phyloP scores from a whole-genome alignment of 37 sponge, comb jelly and placozoan genomes.

The Aplysina aerophoba region DNA sequence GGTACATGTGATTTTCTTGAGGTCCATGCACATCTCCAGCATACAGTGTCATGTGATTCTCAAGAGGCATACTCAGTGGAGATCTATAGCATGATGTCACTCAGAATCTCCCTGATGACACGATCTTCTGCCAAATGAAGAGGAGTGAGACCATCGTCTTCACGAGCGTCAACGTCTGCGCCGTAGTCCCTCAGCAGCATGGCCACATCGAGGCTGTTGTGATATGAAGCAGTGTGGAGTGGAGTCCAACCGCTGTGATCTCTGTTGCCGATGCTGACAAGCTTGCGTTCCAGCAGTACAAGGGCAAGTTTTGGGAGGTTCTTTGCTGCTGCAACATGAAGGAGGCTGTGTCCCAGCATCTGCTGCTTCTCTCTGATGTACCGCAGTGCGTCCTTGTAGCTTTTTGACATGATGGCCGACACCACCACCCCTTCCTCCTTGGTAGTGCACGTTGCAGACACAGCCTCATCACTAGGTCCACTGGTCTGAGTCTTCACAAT shows the following conservation, averaged over 20 bases:
- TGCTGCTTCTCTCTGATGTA: neutral
- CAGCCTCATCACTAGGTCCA: neutral
- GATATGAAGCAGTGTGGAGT: constrained; percentile 65
- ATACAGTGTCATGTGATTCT: too few species aligned
- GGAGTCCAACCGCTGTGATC: constrained; percentile 68
- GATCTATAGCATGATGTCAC: neutral
- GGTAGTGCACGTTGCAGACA: neutral
- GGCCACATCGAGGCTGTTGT: constrained; percentile 56
- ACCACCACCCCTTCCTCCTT: constrained; percentile 3
- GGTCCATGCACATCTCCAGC: too few species aligned
- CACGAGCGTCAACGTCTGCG: constrained; percentile 3
- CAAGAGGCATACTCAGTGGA: too few species aligned
- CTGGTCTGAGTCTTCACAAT: neutral
- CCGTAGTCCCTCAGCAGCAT: constrained; percentile 57
- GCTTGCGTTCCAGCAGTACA: constrained; percentile 33
- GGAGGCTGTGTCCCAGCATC: constrained; percentile 32
- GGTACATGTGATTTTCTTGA: too few species aligned
- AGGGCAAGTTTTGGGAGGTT: constrained; percentile 63
- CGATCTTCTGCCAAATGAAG: neutral
- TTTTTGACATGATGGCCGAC: neutral
- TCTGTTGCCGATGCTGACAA: constrained; percentile 25
- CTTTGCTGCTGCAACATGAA: constrained; percentile 73
- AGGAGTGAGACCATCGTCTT: constrained; percentile 11
- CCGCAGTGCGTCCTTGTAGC: neutral
- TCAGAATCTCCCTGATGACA: neutral